These are phyloP conservation scores for Tupaia tana DNA, from an alignment of 2,113 vertebrate genomes.

Conservation along the genomic window DNA sequence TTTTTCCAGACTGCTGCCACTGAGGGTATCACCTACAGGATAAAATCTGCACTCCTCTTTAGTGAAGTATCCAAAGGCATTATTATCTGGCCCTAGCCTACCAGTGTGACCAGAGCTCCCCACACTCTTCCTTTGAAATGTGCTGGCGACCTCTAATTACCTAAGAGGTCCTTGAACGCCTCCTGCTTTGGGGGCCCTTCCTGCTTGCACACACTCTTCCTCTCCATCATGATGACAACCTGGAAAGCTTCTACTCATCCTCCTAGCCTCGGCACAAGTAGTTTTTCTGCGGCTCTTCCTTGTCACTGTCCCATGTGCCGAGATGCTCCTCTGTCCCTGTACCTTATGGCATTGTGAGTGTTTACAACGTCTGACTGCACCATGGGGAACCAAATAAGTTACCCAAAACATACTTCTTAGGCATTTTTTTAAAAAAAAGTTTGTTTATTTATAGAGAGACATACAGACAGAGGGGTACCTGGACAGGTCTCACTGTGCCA, in stretches of 20 bases:
- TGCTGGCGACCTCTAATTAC: slow-evolving; percentile 65
- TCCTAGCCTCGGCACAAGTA: background rate
- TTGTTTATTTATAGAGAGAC: too few species aligned
- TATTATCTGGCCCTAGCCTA: slow-evolving; percentile 64
- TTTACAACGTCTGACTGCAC: background rate
- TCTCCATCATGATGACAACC: background rate
- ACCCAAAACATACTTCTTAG: too few species aligned
- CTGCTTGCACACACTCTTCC: background rate
- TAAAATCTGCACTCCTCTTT: slow-evolving; percentile 47
- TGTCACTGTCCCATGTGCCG: too few species aligned
- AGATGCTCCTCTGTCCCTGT: rapidly evolving
- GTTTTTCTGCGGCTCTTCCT: background rate
- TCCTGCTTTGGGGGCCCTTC: slow-evolving; percentile 19
- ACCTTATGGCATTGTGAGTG: background rate
- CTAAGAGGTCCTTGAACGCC: background rate
- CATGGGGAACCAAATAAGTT: too few species aligned
- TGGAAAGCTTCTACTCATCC: background rate
- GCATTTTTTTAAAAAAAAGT: too few species aligned
- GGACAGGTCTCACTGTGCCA: too few species aligned
- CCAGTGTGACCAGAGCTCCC: slow-evolving; percentile 40
- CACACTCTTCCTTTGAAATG: slow-evolving; percentile 47
- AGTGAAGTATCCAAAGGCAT: slow-evolving; percentile 19
- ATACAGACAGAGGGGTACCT: too few species aligned
- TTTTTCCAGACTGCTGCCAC: background rate
- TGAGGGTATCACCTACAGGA: background rate